These are phyloP conservation scores for Trichogramma dendrolimi DNA, from an alignment of 2,888 invertebrate species.

Conservation along the genomic window DNA sequence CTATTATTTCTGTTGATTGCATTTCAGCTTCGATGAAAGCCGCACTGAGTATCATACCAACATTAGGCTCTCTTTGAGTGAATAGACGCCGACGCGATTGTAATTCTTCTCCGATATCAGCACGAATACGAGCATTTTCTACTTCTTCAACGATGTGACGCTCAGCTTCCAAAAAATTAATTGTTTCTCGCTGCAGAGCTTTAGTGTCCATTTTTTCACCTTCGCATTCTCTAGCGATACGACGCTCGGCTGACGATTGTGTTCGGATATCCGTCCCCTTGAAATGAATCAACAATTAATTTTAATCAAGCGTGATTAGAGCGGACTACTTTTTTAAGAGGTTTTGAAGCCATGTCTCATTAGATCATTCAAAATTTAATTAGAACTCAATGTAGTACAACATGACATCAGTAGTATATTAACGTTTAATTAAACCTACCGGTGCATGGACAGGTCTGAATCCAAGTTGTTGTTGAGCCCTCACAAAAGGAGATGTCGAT, in stretches of 20 bases:
- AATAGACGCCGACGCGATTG: conserved; percentile 38
- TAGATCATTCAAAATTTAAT: too few species aligned
- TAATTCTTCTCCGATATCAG: conserved; percentile 33
- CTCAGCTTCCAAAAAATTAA: conserved; percentile 42
- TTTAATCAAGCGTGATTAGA: too few species aligned
- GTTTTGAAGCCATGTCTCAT: too few species aligned
- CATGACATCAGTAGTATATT: neutral
- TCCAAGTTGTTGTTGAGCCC: conserved; percentile 47
- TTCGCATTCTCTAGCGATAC: conserved; percentile 41
- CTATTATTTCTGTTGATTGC: conserved; percentile 31
- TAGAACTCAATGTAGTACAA: too few species aligned
- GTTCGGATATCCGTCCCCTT: conserved; percentile 37
- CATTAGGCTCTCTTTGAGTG: conserved; percentile 37
- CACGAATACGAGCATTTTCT: conserved; percentile 40
- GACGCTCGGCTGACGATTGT: conserved; percentile 47
- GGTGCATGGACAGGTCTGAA: conserved; percentile 29
- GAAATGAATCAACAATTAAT: neutral
- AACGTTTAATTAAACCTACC: conserved; percentile 4
- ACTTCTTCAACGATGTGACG: conserved; percentile 40
- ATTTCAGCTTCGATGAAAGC: conserved; percentile 46
- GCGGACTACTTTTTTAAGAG: too few species aligned
- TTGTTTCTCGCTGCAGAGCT: conserved; percentile 40
- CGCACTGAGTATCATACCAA: conserved; percentile 42
- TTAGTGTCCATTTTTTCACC: conserved; percentile 33
- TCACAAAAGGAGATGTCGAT: conserved; percentile 48